These are phyloP conservation scores for Micropoecilia bifurca DNA, from an alignment of 2,797 vertebrate genomes.

Conservation along the genomic window DNA sequence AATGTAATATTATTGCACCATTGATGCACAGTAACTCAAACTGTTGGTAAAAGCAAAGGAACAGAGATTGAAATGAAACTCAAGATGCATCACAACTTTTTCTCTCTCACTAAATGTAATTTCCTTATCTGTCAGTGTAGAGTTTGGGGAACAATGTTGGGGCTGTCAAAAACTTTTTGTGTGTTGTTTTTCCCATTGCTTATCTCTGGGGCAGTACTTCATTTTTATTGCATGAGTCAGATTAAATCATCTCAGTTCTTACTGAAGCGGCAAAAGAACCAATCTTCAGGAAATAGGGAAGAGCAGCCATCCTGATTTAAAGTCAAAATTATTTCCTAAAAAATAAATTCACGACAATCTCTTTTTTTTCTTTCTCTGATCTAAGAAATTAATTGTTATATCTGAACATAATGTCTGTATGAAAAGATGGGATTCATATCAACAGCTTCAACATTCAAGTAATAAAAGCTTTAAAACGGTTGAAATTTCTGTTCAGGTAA, in stretches of 20 bases:
- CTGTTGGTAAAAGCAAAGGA: neutral
- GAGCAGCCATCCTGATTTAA: neutral
- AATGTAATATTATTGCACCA: neutral
- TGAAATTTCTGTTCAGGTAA: slow-evolving; percentile 82
- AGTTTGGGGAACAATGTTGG: slow-evolving; percentile 13
- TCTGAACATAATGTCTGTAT: neutral
- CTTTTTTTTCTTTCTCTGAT: neutral
- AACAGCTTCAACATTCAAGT: neutral
- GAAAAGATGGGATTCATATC: neutral
- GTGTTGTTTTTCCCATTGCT: slow-evolving; percentile 14
- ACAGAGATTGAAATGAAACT: neutral
- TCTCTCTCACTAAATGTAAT: neutral
- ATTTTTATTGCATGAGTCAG: slow-evolving; percentile 15
- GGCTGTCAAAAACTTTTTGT: slow-evolving; percentile 22
- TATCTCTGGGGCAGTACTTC: neutral
- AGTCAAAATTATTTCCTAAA: neutral
- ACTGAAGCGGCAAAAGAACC: neutral
- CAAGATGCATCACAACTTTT: neutral
- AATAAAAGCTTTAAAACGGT: slow-evolving; percentile 8
- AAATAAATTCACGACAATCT: neutral
- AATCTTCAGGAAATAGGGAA: neutral
- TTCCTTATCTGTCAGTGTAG: neutral
- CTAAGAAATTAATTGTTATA: neutral
- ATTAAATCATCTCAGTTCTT: slow-evolving; percentile 7
- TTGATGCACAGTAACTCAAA: neutral